These are phyloP conservation scores for Luehdorfia chinensis DNA, from an alignment of 1,140 invertebrate genomes.

Conservation along the genomic window DNA sequence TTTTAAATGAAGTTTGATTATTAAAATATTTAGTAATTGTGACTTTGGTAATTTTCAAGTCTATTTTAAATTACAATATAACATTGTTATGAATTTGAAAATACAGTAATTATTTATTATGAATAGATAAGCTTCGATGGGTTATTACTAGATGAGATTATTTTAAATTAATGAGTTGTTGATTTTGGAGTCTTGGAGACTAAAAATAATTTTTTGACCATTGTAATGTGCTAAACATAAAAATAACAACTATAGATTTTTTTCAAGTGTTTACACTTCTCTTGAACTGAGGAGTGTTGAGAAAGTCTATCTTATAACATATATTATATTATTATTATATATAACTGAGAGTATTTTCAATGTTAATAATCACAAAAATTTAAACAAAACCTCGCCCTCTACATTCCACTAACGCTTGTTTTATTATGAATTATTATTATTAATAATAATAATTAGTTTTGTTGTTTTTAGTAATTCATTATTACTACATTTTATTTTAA, in stretches of 20 bases:
- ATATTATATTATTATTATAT: constrained; percentile 37
- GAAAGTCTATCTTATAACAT: constrained; percentile 43
- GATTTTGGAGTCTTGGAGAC: constrained; percentile 22
- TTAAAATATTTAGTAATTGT: constrained; percentile 7
- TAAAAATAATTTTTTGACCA: constrained; percentile 18
- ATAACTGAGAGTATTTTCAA: constrained; percentile 51
- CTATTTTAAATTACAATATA: constrained; percentile 13
- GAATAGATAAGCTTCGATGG: constrained; percentile 22
- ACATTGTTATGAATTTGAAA: constrained; percentile 3
- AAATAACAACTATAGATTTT: constrained; percentile 12
- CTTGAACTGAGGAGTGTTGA: constrained; percentile 38
- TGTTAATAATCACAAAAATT: constrained; percentile 38
- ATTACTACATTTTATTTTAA: background rate
- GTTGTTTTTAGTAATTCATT: no score
- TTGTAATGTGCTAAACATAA: constrained; percentile 10
- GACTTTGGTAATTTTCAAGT: constrained; percentile 6
- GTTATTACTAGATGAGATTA: constrained; percentile 24
- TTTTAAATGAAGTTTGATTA: no score
- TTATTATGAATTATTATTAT: no score
- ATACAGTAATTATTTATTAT: constrained; percentile 19
- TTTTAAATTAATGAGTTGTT: constrained; percentile 18
- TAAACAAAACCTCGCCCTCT: constrained; percentile 33
- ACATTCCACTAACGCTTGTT: constrained; percentile 52
- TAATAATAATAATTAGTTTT: no score
- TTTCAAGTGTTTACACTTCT: constrained; percentile 43